Evolutionary conservation across 2,888 invertebrate genomes (phyloP), one percentile per base, ranked within the genome.

Genomic region (Romanomermis culicivorax): DNA sequence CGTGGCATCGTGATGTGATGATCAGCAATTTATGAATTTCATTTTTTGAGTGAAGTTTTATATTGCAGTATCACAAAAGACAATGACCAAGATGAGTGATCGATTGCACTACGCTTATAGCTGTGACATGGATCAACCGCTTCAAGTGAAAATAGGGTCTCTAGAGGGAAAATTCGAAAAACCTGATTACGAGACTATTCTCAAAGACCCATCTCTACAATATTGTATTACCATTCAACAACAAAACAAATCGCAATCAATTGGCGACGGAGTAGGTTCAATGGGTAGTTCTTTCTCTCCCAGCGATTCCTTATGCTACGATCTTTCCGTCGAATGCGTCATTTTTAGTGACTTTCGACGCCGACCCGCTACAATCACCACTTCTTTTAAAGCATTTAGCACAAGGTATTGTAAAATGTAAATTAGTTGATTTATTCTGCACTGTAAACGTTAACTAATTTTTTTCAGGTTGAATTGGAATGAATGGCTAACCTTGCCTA

Each of bases 81-180:
- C n/a, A n/a, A n/a, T n/a, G n/a, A n/a, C n/a, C n/a, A 36, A 70
- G 86, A 72, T 20, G 71, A 64, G 56, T 68, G 50, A 27, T 11
- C 4, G 29, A 49, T 49, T 49, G 11, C 27, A 27, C 11, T 49
- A 49, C 29, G 50, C 27, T 7, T 86, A 88, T 69, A 89, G 88
- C 74, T 88, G 85, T 29, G 83, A 85, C n/a, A 71, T 91, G 60
- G 81, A 85, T 62, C 77, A 81, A 61, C 81, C 81, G 71, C 77
- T 91, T 42, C 82, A 85, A 74, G 82, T 91, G 60, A 89, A 91
- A 78, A 82, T 91, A 64, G 89, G 91, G 4, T 87, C 88, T 1
- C 74, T 95, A 57, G 91, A 93, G 75, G 93, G 93, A 1, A 82
- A 82, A 68, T 77, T 83, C 55, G 77, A 82, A 52, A 81, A 84